A percentile compares a stretch with the other conserved stretches of the same genome.
These are phyloP conservation scores for Drosophila lacertosa DNA, from an alignment of 1,140 invertebrate species.

Conservation along the genomic window DNA sequence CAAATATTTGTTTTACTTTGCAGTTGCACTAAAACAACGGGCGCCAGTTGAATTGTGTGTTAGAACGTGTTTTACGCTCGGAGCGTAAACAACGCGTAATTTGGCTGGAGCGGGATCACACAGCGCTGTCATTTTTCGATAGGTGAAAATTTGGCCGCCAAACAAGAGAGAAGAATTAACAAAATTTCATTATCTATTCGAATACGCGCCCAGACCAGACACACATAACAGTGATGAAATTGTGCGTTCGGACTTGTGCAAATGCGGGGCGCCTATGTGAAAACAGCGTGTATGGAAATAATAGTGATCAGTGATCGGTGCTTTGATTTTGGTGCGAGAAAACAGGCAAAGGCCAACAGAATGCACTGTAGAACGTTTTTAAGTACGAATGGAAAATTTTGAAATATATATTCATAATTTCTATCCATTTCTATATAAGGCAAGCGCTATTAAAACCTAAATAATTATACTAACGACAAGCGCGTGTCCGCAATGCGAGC, in stretches of 20 bases:
- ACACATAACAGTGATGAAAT: conserved; percentile 33
- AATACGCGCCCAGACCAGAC: not conserved
- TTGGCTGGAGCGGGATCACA: not conserved
- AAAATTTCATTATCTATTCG: conserved; percentile 22
- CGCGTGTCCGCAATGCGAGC: conserved; percentile 56
- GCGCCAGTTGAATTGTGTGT: conserved; percentile 4
- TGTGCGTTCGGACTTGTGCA: conserved; percentile 8
- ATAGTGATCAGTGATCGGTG: not conserved
- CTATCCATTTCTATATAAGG: not conserved
- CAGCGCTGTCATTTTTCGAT: conserved; percentile 9
- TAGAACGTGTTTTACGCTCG: conserved; percentile 48
- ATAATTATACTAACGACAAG: conserved; percentile 72
- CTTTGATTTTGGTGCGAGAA: not conserved
- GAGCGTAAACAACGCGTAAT: conserved; percentile 8
- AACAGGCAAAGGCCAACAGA: conserved; percentile 7
- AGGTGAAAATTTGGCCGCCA: conserved; percentile 17
- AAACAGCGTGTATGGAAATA: not conserved
- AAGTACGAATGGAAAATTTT: conserved; percentile 40
- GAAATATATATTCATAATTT: conserved; percentile 13
- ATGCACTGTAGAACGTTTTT: conserved; percentile 32
- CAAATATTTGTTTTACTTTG: not conserved
- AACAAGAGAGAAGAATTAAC: conserved; percentile 18
- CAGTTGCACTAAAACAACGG: conserved; percentile 32
- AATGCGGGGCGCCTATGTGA: not conserved
- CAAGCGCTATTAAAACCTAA: conserved; percentile 50